These are phyloP conservation scores for Leucopsar rothschildi DNA, from an alignment of 2,113 vertebrate genomes.

Conservation along the genomic window DNA sequence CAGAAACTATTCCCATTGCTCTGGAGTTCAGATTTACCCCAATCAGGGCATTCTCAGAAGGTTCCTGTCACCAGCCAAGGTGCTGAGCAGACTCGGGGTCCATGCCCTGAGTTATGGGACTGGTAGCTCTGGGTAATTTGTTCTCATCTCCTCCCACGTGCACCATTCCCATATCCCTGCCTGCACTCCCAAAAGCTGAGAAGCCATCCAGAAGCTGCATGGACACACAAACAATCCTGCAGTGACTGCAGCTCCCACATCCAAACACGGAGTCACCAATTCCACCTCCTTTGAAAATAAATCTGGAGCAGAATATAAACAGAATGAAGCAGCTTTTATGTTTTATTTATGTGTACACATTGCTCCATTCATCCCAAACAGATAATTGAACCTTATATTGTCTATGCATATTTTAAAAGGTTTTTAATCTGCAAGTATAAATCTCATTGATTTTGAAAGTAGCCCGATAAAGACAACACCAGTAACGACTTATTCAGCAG, in stretches of 20 bases:
- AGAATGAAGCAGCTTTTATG: conserved; percentile 8
- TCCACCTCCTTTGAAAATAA: conserved; percentile 4
- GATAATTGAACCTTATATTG: conserved; percentile 33
- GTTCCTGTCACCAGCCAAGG: neutral
- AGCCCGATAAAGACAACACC: neutral
- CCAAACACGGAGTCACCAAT: neutral
- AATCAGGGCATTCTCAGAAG: neutral
- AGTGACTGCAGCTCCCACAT: neutral
- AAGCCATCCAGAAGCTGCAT: accelerated
- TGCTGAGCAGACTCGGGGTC: neutral
- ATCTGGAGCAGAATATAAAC: conserved; percentile 7
- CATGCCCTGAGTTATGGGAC: accelerated
- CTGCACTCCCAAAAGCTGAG: neutral
- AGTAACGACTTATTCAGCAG: neutral
- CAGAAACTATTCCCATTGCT: neutral
- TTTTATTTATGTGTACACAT: conserved; percentile 40
- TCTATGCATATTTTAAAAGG: conserved; percentile 37
- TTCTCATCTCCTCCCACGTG: accelerated
- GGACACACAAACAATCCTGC: neutral
- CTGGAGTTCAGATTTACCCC: accelerated
- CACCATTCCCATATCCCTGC: neutral
- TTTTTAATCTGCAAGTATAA: conserved; percentile 59
- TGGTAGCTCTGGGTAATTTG: accelerated
- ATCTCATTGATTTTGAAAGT: conserved; percentile 46
- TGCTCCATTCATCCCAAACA: conserved; percentile 22